Evolutionary conservation across 2,113 vertebrate species (phyloP).

Genomic region (Sinocyclocheilus maitianheensis): DNA sequence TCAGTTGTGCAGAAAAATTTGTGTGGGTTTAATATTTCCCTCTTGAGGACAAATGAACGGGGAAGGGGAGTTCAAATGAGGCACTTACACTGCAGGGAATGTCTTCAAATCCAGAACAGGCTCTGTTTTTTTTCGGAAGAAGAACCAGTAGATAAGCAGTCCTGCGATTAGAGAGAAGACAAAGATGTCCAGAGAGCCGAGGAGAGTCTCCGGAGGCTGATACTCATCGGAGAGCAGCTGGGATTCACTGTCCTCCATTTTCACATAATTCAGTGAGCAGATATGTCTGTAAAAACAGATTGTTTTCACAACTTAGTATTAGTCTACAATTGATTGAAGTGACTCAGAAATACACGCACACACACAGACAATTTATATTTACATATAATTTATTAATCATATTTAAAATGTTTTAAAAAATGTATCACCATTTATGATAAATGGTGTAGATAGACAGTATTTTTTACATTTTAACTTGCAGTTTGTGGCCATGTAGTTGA

Average conservation of each 20-base stretch:
- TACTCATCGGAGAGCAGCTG: conserved; percentile 52
- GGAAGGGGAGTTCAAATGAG: neutral
- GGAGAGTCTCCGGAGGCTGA: conserved; percentile 65
- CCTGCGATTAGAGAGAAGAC: conserved; percentile 77
- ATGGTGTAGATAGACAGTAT: no score
- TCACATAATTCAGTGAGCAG: conserved; percentile 8
- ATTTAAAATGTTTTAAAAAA: no score
- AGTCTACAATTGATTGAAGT: neutral
- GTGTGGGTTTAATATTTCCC: neutral
- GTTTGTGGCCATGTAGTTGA: no score
- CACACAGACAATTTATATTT: no score
- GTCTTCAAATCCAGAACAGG: conserved; percentile 75
- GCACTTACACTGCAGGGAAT: conserved; percentile 64
- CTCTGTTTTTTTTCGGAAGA: conserved; percentile 78
- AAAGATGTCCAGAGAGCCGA: conserved; percentile 75
- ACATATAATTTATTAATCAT: no score
- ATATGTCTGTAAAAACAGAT: neutral
- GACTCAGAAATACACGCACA: no score
- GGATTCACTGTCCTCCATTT: conserved; percentile 63
- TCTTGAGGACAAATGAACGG: neutral
- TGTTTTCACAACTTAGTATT: neutral
- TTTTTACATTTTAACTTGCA: no score
- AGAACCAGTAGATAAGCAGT: conserved; percentile 79
- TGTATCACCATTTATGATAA: no score
- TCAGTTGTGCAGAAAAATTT: neutral